Conservation (phyloP, 2,797 vertebrate genomes). For the Paguma larvata region DNA sequence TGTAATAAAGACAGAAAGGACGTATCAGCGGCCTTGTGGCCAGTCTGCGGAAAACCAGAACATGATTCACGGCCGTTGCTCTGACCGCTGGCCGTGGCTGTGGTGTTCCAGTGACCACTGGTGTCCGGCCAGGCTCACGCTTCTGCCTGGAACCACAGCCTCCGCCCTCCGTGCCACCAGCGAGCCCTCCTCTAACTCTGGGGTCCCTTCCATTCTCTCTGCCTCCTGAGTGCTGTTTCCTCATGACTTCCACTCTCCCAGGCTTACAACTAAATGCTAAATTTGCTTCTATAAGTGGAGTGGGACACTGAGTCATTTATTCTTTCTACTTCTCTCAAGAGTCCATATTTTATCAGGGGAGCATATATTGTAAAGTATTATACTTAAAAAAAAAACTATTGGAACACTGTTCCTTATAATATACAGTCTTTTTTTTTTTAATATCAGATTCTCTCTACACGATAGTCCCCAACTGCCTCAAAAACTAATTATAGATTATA, state of each 20-base stretch:
- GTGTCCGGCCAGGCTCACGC: neutral
- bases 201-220: neutral
- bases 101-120: neutral
- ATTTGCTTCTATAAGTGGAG: neutral
- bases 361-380: neutral
- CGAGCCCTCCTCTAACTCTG: accelerated
- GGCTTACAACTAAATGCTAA: neutral
- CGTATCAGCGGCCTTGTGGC: neutral
- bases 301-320: neutral
- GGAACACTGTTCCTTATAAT: neutral
- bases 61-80: neutral
- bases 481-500: neutral
- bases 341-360: neutral
- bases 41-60: neutral
- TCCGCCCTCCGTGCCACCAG: neutral
- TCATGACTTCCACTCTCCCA: neutral
- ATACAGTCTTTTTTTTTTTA: neutral
- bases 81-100: neutral
- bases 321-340: neutral
- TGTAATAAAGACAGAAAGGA: neutral
- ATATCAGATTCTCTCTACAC: neutral
- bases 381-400: neutral
- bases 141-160: too few species aligned
- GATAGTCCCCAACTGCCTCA: neutral
- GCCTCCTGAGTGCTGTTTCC: neutral